Conservation (phyloP, 1,140 invertebrate genomes). For the Antheraea pernyi region DNA sequence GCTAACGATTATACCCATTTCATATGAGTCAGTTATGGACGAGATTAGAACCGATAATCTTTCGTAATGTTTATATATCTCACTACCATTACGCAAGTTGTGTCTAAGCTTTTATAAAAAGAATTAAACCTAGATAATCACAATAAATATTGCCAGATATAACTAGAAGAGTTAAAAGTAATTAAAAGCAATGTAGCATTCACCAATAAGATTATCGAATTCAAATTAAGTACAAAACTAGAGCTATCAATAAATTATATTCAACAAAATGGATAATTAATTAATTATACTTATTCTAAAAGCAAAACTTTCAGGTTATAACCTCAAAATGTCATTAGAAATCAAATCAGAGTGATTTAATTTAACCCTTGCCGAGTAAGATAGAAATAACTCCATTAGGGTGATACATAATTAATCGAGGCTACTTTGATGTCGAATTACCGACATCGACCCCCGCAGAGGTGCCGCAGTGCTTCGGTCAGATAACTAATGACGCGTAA, state of each 20-base stretch:
- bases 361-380: neutral
- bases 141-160: no score
- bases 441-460: constrained; percentile 9
- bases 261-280: neutral
- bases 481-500: constrained; percentile 10
- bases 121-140: no score
- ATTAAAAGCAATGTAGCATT: no score
- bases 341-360: neutral
- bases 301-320: neutral
- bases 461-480: constrained; percentile 21
- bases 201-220: no score
- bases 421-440: constrained; percentile 22
- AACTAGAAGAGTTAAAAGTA: no score
- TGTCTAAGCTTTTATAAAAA: no score
- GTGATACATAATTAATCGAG: neutral
- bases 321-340: neutral
- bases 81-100: no score
- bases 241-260: neutral
- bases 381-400: neutral
- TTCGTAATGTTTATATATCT: no score
- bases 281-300: neutral
- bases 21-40: no score
- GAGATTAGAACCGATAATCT: no score
- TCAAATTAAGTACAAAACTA: neutral
- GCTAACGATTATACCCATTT: no score